Conservation (phyloP, 1,140 invertebrate genomes). For the Drosophila dunni region DNA sequence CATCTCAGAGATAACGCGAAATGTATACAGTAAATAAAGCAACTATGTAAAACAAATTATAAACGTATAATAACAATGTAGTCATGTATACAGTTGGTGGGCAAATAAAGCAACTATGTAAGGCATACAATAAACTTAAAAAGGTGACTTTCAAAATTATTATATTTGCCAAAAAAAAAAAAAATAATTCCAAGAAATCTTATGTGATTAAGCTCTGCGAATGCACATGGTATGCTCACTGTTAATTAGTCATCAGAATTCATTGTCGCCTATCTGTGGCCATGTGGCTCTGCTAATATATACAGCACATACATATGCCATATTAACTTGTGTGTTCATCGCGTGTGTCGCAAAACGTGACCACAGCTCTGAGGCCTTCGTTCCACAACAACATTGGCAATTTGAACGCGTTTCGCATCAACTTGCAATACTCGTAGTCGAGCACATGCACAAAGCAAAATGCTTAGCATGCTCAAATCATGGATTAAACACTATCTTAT, state of each 20-base stretch:
- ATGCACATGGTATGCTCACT: neutral
- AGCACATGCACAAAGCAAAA: constrained; percentile 16
- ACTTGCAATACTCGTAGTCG: constrained; percentile 24
- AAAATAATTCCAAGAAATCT: too few species aligned
- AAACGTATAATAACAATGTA: too few species aligned
- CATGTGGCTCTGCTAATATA: constrained; percentile 13
- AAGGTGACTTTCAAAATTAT: too few species aligned
- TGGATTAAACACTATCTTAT: neutral
- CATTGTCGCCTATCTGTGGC: constrained; percentile 28
- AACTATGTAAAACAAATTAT: too few species aligned
- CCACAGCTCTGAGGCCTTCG: constrained; percentile 31
- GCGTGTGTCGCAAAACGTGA: constrained; percentile 72
- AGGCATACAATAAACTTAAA: too few species aligned
- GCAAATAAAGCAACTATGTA: too few species aligned
- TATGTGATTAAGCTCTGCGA: neutral
- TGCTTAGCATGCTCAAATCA: constrained; percentile 12
- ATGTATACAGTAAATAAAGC: too few species aligned
- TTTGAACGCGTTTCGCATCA: constrained; percentile 54
- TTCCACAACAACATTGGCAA: constrained; percentile 22
- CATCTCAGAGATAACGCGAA: too few species aligned
- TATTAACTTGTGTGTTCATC: constrained; percentile 22
- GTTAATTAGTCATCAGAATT: constrained; percentile 35
- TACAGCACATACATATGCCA: neutral
- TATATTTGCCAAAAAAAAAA: too few species aligned
- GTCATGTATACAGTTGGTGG: too few species aligned